phyloP scores from a whole-genome alignment of 2,797 vertebrate genomes.

The Potorous gilbertii region DNA sequence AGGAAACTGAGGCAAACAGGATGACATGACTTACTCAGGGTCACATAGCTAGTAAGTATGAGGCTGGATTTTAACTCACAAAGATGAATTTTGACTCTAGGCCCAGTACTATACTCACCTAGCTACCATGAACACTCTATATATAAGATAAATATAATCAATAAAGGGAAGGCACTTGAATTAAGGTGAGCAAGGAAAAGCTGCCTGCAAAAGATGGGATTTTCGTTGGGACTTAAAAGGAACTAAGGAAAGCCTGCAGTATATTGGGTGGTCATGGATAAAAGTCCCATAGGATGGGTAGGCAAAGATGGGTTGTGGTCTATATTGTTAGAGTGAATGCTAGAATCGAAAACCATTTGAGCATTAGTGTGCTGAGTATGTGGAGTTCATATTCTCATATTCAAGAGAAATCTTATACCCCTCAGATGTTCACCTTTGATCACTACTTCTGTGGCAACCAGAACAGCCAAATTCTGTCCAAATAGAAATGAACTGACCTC shows the following conservation, averaged over 20 bases:
- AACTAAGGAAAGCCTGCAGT: neutral
- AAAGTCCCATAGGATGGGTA: neutral
- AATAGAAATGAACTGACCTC: neutral
- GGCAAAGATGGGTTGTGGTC: neutral
- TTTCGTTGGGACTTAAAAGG: neutral
- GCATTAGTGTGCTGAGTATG: neutral
- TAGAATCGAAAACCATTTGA: neutral
- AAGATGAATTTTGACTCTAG: neutral
- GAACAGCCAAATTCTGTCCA: neutral
- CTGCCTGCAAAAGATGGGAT: neutral
- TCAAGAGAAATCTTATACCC: neutral
- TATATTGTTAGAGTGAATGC: neutral
- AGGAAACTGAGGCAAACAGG: neutral
- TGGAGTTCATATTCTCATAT: conserved; percentile 5
- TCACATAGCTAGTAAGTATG: neutral
- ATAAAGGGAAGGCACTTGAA: neutral
- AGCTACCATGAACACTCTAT: neutral
- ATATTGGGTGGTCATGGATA: neutral
- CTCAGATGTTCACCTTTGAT: neutral
- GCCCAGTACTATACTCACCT: neutral
- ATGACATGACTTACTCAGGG: neutral
- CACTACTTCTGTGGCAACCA: neutral
- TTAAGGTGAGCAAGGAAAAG: neutral
- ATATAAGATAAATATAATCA: neutral
- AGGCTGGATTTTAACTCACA: neutral